Evolutionary conservation across 2,113 vertebrate species (phyloP).

Genomic region (Typhlomys cinereus): DNA sequence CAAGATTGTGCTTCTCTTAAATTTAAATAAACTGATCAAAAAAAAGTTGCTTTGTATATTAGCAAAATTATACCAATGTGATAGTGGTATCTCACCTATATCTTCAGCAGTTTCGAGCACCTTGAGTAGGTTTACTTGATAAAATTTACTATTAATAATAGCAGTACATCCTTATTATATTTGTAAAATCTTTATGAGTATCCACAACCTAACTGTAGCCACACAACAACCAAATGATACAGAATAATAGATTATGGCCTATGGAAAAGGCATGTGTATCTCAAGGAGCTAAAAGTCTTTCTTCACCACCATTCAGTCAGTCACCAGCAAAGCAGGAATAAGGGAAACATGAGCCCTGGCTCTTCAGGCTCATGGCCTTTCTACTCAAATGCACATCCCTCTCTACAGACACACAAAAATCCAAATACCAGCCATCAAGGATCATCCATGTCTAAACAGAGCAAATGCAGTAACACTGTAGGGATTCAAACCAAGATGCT

Average conservation of each 20-base stretch:
- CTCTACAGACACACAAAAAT: neutral
- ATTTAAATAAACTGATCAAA: conserved; percentile 10
- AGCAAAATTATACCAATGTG: neutral
- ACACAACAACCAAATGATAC: neutral
- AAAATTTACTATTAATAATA: neutral
- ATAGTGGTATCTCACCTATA: neutral
- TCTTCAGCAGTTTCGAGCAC: neutral
- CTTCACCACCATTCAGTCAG: neutral
- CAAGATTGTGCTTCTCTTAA: neutral
- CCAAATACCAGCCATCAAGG: neutral
- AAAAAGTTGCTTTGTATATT: neutral
- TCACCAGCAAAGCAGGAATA: too few species aligned
- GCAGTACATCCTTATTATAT: too few species aligned
- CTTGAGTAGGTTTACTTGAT: neutral
- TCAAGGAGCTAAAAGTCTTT: neutral
- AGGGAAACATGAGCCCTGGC: neutral
- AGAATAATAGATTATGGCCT: neutral
- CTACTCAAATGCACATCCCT: neutral
- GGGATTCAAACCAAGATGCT: neutral
- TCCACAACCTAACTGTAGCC: neutral
- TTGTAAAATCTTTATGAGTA: conserved; percentile 17
- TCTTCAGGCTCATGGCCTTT: neutral
- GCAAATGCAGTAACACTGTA: neutral
- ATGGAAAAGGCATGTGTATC: neutral
- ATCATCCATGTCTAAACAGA: neutral